phyloP scores from a whole-genome alignment of 2,797 vertebrate genomes.

The Artibeus lituratus region DNA sequence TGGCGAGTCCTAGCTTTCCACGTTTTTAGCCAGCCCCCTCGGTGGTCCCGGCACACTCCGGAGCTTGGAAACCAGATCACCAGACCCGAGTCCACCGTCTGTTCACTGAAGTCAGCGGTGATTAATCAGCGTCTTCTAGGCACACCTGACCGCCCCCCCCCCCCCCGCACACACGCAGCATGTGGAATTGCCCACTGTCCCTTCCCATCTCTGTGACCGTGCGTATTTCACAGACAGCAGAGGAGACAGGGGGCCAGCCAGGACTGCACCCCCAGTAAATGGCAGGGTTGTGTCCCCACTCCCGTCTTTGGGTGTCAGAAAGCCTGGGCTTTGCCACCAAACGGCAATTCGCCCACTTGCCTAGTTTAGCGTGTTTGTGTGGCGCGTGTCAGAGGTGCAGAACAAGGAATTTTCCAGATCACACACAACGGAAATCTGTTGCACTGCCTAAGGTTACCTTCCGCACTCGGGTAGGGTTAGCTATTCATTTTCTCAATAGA shows the following conservation, averaged over 20 bases:
- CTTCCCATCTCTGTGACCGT: not conserved
- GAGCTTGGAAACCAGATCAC: not conserved
- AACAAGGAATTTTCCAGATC: not conserved
- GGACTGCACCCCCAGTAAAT: not conserved
- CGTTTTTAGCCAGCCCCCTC: not conserved
- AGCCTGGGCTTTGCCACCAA: not conserved
- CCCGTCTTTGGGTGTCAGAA: not conserved
- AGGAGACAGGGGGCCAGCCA: not conserved
- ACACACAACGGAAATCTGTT: not conserved
- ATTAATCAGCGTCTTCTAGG: not conserved
- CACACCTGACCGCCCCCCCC: no score
- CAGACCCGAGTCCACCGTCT: not conserved
- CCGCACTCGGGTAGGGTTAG: not conserved
- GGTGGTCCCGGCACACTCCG: not conserved
- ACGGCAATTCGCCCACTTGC: not conserved
- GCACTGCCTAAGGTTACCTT: not conserved
- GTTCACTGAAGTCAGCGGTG: not conserved
- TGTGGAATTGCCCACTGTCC: not conserved
- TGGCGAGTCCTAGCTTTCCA: not conserved
- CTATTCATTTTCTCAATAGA: not conserved
- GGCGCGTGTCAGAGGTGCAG: fast-evolving
- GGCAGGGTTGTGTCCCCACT: not conserved
- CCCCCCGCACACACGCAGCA: not conserved
- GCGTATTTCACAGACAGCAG: not conserved
- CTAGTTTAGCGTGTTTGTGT: not conserved